phyloP scores from a whole-genome alignment of 2,888 invertebrate genomes.

The Proisotoma minuta region DNA sequence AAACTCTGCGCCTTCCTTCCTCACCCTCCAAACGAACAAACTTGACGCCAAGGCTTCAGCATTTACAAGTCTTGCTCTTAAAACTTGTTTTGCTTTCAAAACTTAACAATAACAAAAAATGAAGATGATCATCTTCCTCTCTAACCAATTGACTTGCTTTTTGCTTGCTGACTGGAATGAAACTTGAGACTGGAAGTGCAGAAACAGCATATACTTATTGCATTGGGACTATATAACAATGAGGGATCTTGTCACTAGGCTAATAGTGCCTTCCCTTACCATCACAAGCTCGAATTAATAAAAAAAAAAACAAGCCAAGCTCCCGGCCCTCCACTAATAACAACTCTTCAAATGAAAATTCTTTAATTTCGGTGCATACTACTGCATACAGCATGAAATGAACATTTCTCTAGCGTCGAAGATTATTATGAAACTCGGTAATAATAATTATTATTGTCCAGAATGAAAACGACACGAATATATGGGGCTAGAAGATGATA shows the following conservation, averaged over 20 bases:
- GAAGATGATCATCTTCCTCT: neutral
- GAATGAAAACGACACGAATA: too few species aligned
- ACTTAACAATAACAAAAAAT: neutral
- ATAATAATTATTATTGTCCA: too few species aligned
- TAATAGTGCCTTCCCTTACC: slow-evolving; percentile 3
- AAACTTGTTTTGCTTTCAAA: neutral
- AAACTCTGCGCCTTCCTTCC: slow-evolving; percentile 2
- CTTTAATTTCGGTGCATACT: too few species aligned
- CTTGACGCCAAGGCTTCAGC: neutral
- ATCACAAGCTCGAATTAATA: neutral
- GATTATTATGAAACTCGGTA: too few species aligned
- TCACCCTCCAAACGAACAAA: neutral
- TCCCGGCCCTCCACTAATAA: too few species aligned
- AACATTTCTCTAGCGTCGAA: too few species aligned
- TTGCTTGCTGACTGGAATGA: neutral
- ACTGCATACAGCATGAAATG: too few species aligned
- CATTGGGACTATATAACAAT: too few species aligned
- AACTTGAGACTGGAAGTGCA: neutral
- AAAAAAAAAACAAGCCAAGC: too few species aligned
- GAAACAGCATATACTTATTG: too few species aligned
- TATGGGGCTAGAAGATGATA: too few species aligned
- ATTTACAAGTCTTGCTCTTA: neutral
- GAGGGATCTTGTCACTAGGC: slow-evolving; percentile 1
- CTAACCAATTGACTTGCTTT: neutral
- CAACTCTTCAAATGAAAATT: too few species aligned